Base-by-base conservation (phyloP, 2,113 vertebrate genomes). In the Carlito syrichta region DNA sequence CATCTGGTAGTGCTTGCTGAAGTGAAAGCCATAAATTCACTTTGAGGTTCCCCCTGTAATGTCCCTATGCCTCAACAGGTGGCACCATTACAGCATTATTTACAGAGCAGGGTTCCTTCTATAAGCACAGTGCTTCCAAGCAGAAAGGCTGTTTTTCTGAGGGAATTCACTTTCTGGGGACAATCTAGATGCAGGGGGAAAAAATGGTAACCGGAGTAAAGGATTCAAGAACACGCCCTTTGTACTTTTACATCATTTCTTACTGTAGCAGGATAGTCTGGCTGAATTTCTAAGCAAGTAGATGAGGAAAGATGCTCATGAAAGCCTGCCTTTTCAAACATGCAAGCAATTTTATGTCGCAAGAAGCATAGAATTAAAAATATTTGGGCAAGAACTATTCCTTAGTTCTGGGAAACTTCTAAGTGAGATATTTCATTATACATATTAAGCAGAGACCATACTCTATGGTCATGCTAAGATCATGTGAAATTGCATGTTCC, bases 71-170 rank as follows among this genome's bases (percentile, higher is more conserved):
- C 27, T 62, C 97, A 6, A 86, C 62, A 97, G 97, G 92, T 93
- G 97, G 97, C 97, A 89, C 82, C 95, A 93, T 96, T 78, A 93
- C 62, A 35, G 68, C 77, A 52, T 76, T 89, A 71, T 86, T 96
- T 86, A 93, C 45, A 62, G 74, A 93, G 68, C 89, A 20, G 17
- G 22, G 30, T 7, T 93, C 68, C 43, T 88, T 85, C 60, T 69
- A 6, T 45, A 88, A 94, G 48, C 38, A 93, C 56, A 54, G 69
- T 3, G 74, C 89, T 97, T 86, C 54, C 63, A 76, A 89, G 91
- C 82, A 91, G 89, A 94, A 94, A 92, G 73, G 77, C 77, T 76
- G 19, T 56, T 97, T 94, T 81, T 73, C 79, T 68, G n/a, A 63
- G 62, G 48, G 50, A 93, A 93, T 89, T 94, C 86, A 83, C 93